Conservation (phyloP, 1,140 invertebrate species). For the Euglossa dilemma region DNA sequence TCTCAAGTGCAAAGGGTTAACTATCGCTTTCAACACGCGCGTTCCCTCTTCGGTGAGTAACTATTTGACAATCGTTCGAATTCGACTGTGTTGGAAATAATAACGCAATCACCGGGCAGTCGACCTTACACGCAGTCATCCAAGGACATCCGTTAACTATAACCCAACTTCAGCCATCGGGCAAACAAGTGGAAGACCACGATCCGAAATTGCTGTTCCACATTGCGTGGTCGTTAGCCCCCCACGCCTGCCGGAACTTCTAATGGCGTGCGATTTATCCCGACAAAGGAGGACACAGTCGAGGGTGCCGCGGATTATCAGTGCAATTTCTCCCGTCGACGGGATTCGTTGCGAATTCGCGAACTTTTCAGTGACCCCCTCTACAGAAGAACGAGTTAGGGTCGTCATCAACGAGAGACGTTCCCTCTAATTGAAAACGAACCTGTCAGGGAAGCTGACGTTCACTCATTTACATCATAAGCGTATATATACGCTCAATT, state of each 20-base stretch:
- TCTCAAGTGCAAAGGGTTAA: too few relatives aligned
- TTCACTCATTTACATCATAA: too few relatives aligned
- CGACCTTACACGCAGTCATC: too few relatives aligned
- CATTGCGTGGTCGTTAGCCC: background rate
- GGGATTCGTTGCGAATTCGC: slow-evolving; percentile 36
- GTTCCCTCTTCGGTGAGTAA: too few relatives aligned
- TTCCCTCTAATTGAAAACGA: slow-evolving; percentile 67
- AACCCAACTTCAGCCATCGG: background rate
- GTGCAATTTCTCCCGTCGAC: slow-evolving; percentile 49
- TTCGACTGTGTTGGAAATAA: too few relatives aligned
- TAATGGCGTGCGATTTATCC: slow-evolving; percentile 36
- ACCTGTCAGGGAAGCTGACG: slow-evolving; percentile 56
- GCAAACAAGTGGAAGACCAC: background rate
- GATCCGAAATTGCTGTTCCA: background rate
- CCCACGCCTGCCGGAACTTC: background rate
- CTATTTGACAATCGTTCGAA: too few relatives aligned
- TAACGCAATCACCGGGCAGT: too few relatives aligned
- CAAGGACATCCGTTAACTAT: too few relatives aligned
- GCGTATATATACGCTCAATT: too few relatives aligned
- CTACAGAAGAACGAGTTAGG: background rate
- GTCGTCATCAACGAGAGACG: slow-evolving; percentile 59
- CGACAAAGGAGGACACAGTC: background rate
- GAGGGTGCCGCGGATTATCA: slow-evolving; percentile 3
- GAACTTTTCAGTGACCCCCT: slow-evolving; percentile 10
- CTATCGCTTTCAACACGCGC: too few relatives aligned